A percentile compares a stretch with the other conserved stretches of the same genome.
Conservation (phyloP, 2,113 vertebrate genomes). For the Aspiorhynchus laticeps region DNA sequence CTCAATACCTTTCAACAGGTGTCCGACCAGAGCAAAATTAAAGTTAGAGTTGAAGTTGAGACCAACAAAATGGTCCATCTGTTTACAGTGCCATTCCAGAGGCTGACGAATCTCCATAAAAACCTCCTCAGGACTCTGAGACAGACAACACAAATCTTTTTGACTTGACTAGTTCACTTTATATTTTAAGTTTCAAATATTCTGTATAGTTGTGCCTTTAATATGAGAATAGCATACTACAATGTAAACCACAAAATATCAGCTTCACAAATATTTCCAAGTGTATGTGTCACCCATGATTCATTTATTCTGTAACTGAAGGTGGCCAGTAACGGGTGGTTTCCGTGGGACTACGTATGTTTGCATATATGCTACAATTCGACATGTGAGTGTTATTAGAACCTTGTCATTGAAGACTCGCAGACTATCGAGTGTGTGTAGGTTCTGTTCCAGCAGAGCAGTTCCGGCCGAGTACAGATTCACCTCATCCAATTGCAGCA, state of each 20-base stretch:
- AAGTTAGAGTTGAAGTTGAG: conserved; percentile 97
- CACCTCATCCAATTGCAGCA: conserved; percentile 95
- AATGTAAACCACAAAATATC: not conserved
- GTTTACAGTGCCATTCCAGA: conserved; percentile 97
- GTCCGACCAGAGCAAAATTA: conserved; percentile 95
- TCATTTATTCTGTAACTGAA: not conserved
- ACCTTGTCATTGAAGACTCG: conserved; percentile 51
- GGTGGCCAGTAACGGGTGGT: not conserved
- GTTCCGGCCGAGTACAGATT: conserved; percentile 94
- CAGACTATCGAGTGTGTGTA: conserved; percentile 44
- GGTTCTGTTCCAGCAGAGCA: conserved; percentile 90
- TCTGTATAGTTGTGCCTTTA: no score
- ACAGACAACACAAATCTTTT: not conserved
- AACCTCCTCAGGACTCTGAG: conserved; percentile 93
- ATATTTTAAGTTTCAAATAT: not conserved
- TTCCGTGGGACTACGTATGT: not conserved
- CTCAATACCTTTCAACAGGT: conserved; percentile 90
- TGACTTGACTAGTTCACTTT: not conserved
- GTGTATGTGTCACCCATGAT: not conserved
- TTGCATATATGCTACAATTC: not conserved
- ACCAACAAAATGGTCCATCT: conserved; percentile 98
- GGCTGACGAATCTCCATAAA: conserved; percentile 96
- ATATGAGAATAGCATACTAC: no score
- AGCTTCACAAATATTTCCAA: not conserved
- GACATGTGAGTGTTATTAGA: not conserved